A percentile compares a stretch with the other conserved stretches of the same genome.
Evolutionary conservation across 2,888 invertebrate genomes (phyloP).

Genomic region (Hemistola chrysoprasaria): DNA sequence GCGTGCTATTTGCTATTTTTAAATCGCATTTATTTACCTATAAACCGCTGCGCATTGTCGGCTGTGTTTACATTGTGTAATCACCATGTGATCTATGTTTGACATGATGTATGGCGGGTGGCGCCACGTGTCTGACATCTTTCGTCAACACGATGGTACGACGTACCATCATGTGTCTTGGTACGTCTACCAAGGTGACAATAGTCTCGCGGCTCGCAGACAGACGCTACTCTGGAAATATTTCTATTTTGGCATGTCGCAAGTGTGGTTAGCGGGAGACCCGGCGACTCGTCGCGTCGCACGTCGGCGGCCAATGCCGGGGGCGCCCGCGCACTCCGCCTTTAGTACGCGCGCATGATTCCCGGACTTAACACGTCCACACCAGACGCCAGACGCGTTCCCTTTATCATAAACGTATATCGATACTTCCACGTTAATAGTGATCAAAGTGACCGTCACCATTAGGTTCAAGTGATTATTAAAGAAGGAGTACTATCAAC

Average conservation of each 20-base stretch:
- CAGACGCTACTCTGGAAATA: slow-evolving; percentile 35
- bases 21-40: not conserved
- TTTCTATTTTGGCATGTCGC: slow-evolving; percentile 74
- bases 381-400: slow-evolving; percentile 33
- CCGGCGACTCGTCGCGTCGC: slow-evolving; percentile 41
- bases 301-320: slow-evolving; percentile 11
- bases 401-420: slow-evolving; percentile 17
- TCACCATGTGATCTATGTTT: slow-evolving; percentile 16
- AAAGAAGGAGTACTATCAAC: slow-evolving; percentile 1
- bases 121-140: slow-evolving; percentile 18
- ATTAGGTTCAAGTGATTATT: slow-evolving; percentile 5
- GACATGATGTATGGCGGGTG: slow-evolving; percentile 11
- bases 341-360: slow-evolving; percentile 67
- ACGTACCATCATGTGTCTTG: too few relatives aligned
- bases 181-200: slow-evolving; percentile 21
- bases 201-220: slow-evolving; percentile 27
- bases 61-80: slow-evolving; percentile 14
- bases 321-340: slow-evolving; percentile 50
- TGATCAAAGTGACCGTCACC: not conserved
- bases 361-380: slow-evolving; percentile 54
- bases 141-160: slow-evolving; percentile 10
- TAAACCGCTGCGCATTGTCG: not conserved
- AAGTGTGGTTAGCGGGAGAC: slow-evolving; percentile 43
- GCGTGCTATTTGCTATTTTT: too few relatives aligned
- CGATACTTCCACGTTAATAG: too few relatives aligned